Evolutionary conservation across 2,797 vertebrate genomes (phyloP), one percentile per base, ranked within the genome.

Genomic region (Sciurus vulgaris): DNA sequence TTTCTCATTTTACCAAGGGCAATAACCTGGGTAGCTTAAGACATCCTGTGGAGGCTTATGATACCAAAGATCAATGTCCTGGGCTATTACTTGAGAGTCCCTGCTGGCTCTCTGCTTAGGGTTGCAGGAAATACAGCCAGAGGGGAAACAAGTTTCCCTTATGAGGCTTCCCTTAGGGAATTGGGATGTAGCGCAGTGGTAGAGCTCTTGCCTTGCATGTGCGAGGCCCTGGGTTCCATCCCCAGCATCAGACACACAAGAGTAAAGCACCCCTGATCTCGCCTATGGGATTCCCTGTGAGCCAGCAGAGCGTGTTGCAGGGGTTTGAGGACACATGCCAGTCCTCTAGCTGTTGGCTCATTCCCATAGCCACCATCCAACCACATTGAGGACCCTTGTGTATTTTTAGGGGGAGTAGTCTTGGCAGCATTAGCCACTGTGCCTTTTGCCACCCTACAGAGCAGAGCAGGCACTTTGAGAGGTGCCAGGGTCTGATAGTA

Each of bases 351-450:
- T 18, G 5, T 44, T 59, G 9, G 2, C n/a, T 67, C 30, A 67
- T 67, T 5, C 28, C 63, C 61, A 65, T 26, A 65, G 22, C 38
- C n/a, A 17, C 47, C 9, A 2, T 1, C 65, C 22, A 56, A 33
- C 73, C 35, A 14, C 44, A 61, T 41, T 33, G 33, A 61, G 47
- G 18, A 44, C 67, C 33, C 69, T 24, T 1, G 4, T 3, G 1
- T n/a, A 7, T 63, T 44, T 35, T 2, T 2, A 30, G 54, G 65
- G 0, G 44, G 30, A 14, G 24, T 2, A 2, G 69, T 30, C 0
- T 77, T 28, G 26, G 14, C 22, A 2, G 33, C 47, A 13, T 69
- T 18, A 5, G 18, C 73, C 7, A 2, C 49, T 41, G 33, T 20
- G 15, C 41, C 13, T 30, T 44, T 49, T 11, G 28, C 69, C 15